Evolutionary conservation across 2,797 vertebrate species (phyloP).

Genomic region (Sus cebifrons): DNA sequence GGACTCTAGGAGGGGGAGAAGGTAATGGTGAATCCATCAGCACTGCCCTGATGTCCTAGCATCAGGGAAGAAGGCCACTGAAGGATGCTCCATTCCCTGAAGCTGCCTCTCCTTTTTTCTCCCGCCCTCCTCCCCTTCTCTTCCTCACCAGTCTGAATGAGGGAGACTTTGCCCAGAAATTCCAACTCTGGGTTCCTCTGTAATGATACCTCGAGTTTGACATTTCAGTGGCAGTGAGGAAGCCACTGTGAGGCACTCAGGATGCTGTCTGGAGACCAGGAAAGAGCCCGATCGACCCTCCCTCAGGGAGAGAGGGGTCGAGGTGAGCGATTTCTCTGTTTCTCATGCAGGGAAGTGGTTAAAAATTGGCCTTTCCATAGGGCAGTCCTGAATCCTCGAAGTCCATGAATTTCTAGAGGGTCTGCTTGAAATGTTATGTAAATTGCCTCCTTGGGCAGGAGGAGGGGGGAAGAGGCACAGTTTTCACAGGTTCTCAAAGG

Average conservation of each 20-base stretch:
- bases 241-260: neutral
- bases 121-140: neutral
- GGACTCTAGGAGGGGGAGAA: neutral
- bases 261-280: neutral
- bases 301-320: neutral
- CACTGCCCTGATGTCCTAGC: too few species aligned
- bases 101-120: neutral
- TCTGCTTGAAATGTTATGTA: neutral
- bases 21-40: neutral
- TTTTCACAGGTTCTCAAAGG: neutral
- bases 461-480: too few species aligned
- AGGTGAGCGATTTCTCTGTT: neutral
- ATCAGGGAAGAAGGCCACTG: neutral
- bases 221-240: neutral
- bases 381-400: neutral
- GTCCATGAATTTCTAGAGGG: neutral
- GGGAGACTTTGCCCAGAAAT: neutral
- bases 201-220: neutral
- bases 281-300: neutral
- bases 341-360: neutral
- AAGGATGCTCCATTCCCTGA: neutral
- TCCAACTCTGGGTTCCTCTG: neutral
- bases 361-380: neutral
- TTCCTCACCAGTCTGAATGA: neutral
- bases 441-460: neutral